Base-by-base conservation (phyloP, 2,797 vertebrate species). In the Podarcis siculus region DNA sequence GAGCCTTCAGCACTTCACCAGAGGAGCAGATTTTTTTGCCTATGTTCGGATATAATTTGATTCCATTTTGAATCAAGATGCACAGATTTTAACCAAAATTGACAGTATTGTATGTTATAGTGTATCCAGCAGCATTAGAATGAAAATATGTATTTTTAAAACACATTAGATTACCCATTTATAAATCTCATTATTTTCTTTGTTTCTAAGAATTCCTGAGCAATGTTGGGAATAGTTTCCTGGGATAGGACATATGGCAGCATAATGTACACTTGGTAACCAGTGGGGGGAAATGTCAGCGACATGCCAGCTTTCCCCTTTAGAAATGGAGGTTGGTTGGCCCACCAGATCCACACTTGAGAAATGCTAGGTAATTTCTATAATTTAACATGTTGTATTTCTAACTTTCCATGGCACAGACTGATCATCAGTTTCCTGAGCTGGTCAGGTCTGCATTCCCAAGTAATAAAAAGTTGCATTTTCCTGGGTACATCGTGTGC, bases 391-490 rank as follows among this genome's bases (percentile, higher is more conserved):
- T 27, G 25, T 84, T 84, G n/a, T 42, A 66, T 45, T 30, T 5
- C 17, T 64, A 37, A 45, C 37, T 66, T 3, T 21, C 30, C 25
- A 21, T 61, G 9, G 45, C 55, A 64, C 76, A 66, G 37, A 4
- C 55, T 49, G 27, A 37, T 37, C 15, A 30, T 85, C 75, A 73
- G 45, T 75, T 78, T 88, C 64, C 75, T 42, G 49, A 32, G 13
- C 8, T 72, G 30, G 42, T 87, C 49, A 75, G 37, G 27, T 64
- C 79, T 75, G 19, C 39, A 49, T 61, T 82, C 79, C n/a, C 32
- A 17, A 81, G 49, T 73, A 81, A 80, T 55, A 81, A 67, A 89
- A 81, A 73, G 77, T 84, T 84, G 79, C 73, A 88, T 71, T 84
- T 88, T 80, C 66, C 82, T 88, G 39, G 58, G 83, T 81, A 81